Percentiles rank a stretch among this genome's conserved stretches.
Evolutionary conservation across 2,113 vertebrate genomes (phyloP).

Genomic region (Emydocephalus ijimae): DNA sequence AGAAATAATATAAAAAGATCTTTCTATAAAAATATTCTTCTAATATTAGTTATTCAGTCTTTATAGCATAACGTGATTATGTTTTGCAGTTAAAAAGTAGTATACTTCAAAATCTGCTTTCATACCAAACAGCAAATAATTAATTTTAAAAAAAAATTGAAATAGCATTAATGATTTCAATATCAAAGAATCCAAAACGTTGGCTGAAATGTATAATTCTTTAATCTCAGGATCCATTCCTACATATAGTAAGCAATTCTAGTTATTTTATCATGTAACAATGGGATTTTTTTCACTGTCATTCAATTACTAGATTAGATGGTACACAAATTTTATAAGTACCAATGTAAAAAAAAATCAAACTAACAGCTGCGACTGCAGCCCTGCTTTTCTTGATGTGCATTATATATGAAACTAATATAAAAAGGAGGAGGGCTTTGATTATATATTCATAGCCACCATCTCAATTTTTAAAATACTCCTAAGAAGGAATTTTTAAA

Average conservation of each 20-base stretch:
- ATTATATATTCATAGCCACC: background rate
- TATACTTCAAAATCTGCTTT: constrained; percentile 35
- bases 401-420: background rate
- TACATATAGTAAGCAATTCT: background rate
- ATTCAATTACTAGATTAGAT: background rate
- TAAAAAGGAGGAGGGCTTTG: background rate
- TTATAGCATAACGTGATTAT: constrained; percentile 52
- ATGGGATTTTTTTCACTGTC: background rate
- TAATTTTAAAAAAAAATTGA: constrained; percentile 37
- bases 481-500: background rate
- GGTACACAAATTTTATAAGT: background rate
- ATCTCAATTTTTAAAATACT: background rate
- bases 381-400: background rate
- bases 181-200: constrained; percentile 21
- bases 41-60: constrained; percentile 63
- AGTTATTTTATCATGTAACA: background rate
- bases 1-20: constrained; percentile 55
- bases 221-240: background rate
- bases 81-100: constrained; percentile 62
- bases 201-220: background rate
- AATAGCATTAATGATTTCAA: constrained; percentile 43
- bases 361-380: background rate
- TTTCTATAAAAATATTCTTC: constrained; percentile 57
- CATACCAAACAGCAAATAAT: constrained; percentile 48
- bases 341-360: background rate